Percentiles rank a stretch among this genome's conserved stretches.
Evolutionary conservation across 2,113 vertebrate genomes (phyloP).

Genomic region (Anolis carolinensis): DNA sequence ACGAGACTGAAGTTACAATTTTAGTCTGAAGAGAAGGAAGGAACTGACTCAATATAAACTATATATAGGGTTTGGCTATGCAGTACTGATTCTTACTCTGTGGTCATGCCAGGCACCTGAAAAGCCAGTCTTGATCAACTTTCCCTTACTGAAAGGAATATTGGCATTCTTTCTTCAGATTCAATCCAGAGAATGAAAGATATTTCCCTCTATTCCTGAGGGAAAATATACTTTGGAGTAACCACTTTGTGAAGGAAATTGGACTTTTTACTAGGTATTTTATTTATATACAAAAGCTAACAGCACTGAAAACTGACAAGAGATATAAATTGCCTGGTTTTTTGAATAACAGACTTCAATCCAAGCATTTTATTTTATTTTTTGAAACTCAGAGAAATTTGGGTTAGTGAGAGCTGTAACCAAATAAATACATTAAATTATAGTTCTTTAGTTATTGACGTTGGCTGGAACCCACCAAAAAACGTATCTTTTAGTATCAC

Average conservation of each 20-base stretch:
- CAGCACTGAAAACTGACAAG: constrained; percentile 12
- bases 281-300: constrained; percentile 40
- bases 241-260: constrained; percentile 27
- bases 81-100: background rate
- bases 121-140: constrained; percentile 17
- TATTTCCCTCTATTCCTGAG: constrained; percentile 18
- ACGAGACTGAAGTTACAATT: constrained; percentile 10
- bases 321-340: constrained; percentile 53
- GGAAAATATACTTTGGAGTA: constrained; percentile 33
- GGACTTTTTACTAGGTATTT: constrained; percentile 31
- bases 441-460: constrained; percentile 50
- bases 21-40: constrained; percentile 20
- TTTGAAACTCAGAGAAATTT: constrained; percentile 36
- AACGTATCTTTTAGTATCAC: constrained; percentile 46
- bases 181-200: constrained; percentile 27
- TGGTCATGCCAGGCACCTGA: constrained; percentile 27
- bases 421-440: constrained; percentile 58
- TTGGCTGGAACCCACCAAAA: constrained; percentile 48
- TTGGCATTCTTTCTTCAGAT: constrained; percentile 3
- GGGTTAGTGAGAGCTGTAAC: constrained; percentile 58
- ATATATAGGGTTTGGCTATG: constrained; percentile 5
- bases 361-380: constrained; percentile 47
- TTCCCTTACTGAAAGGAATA: constrained; percentile 16
- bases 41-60: constrained; percentile 16
- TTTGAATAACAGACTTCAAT: constrained; percentile 62